Evolutionary conservation across 2,113 vertebrate genomes (phyloP), one percentile per base, ranked within the genome.

Genomic region (Morone chrysops): DNA sequence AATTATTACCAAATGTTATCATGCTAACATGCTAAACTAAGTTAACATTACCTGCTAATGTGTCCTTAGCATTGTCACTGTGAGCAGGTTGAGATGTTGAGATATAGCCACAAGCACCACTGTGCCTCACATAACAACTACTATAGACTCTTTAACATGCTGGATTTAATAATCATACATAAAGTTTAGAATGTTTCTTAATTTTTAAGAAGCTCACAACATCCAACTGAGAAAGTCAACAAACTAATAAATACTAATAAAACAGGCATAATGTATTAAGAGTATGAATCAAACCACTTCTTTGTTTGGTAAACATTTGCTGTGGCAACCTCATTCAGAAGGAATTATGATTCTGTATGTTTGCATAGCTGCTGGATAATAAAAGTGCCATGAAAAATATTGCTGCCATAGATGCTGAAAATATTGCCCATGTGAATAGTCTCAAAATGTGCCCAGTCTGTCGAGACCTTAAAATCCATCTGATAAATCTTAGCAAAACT

Each of bases 401-500:
- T 80, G 80, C 56, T 75, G 51, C 75, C 65, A 74, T 40, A 63
- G 68, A 67, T 67, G 41, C 53, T 36, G 70, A 70, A 41, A 86
- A 78, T 80, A 69, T 78, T 72, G n/a, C 16, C 75, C 41, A 48
- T 74, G n/a, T 56, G 68, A 78, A 67, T 11, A 41, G 62, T 41
- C 31, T 56, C 59, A 53, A 25, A 72, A 60, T 76, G 60, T 18
- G 9, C 59, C 53, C 54, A 22, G 56, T 12, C 76, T 56, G 43
- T 60, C 36, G 7, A 68, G 62, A 75, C 62, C 79, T 54, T 50
- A 68, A 82, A 77, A 86, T 70, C 62, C 75, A 47, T 13, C 77
- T 22, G 65, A 74, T 88, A 76, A 86, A 85, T 88, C 79, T 66
- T 43, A 25, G 59, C 17, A 56, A 69, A 67, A 83, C 56, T 60